Percentiles rank a stretch among this genome's conserved stretches.
Evolutionary conservation across 1,140 invertebrate genomes (phyloP).

Genomic region (Scaptomyza montana): DNA sequence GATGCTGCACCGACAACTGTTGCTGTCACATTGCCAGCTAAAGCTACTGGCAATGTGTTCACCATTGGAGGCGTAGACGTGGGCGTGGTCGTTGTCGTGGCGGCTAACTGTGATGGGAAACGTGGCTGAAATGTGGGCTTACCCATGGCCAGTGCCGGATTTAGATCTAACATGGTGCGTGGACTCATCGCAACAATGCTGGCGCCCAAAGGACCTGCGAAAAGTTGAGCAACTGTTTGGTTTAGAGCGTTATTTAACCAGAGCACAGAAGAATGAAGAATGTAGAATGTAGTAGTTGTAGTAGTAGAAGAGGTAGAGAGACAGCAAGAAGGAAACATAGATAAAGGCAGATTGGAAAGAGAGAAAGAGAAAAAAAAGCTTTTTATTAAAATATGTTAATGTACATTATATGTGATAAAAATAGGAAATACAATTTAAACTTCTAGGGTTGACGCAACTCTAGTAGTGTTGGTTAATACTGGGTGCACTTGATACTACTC

Average conservation of each 20-base stretch:
- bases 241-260: constrained; percentile 48
- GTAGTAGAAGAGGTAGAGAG: constrained; percentile 25
- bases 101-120: constrained; percentile 71
- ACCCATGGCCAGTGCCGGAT: constrained; percentile 82
- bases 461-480: constrained; percentile 52
- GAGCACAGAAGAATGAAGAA: not conserved
- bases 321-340: constrained; percentile 40
- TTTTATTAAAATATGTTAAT: constrained; percentile 61
- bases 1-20: constrained; percentile 31
- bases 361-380: constrained; percentile 52
- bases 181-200: constrained; percentile 84
- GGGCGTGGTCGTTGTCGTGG: constrained; percentile 24
- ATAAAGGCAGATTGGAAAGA: constrained; percentile 49
- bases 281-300: constrained; percentile 1
- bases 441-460: constrained; percentile 55
- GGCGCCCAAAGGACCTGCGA: constrained; percentile 83
- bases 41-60: constrained; percentile 21
- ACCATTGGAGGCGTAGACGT: not conserved
- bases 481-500: constrained; percentile 67
- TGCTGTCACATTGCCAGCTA: constrained; percentile 38
- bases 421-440: constrained; percentile 48
- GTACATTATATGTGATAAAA: constrained; percentile 11
- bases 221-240: constrained; percentile 79
- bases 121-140: constrained; percentile 83
- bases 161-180: constrained; percentile 79